Percentiles rank a stretch among this genome's conserved stretches.
Conservation (phyloP, 1,140 invertebrate species). For the Trinorchestia longiramus region DNA sequence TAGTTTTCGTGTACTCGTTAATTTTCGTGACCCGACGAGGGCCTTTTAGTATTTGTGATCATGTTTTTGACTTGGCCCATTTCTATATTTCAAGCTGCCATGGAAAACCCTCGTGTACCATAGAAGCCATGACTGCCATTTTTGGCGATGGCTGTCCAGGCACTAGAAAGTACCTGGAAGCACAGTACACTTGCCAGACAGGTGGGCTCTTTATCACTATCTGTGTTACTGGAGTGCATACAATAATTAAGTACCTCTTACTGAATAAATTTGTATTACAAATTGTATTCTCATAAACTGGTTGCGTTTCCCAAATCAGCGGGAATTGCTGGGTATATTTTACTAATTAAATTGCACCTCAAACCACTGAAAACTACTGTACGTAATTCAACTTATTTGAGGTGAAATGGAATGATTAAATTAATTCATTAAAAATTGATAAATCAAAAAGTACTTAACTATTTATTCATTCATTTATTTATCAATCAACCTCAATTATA, state of each 20-base stretch:
- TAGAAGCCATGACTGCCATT: constrained; percentile 85
- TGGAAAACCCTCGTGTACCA: constrained; percentile 77
- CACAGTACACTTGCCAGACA: constrained; percentile 85
- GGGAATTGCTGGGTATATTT: not conserved
- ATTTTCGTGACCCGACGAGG: not conserved
- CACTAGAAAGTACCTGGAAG: constrained; percentile 94
- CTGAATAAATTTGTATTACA: not conserved
- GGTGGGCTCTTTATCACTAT: constrained; percentile 58
- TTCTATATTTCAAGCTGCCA: constrained; percentile 64
- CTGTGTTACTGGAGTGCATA: not conserved
- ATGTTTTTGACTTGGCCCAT: not conserved
- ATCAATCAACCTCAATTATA: too few species aligned
- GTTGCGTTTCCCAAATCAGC: not conserved
- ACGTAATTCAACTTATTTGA: too few species aligned
- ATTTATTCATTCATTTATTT: too few species aligned
- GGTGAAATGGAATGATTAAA: too few species aligned
- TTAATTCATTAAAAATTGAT: too few species aligned
- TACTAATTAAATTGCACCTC: too few species aligned
- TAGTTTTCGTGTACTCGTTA: not conserved
- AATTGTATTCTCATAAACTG: not conserved
- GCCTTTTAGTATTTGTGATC: not conserved
- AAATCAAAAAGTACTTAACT: too few species aligned
- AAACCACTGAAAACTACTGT: too few species aligned
- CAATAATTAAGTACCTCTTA: not conserved
- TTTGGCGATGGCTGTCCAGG: constrained; percentile 94